These are phyloP conservation scores for Xyrauchen texanus DNA, from an alignment of 2,113 vertebrate genomes.

Conservation along the genomic window DNA sequence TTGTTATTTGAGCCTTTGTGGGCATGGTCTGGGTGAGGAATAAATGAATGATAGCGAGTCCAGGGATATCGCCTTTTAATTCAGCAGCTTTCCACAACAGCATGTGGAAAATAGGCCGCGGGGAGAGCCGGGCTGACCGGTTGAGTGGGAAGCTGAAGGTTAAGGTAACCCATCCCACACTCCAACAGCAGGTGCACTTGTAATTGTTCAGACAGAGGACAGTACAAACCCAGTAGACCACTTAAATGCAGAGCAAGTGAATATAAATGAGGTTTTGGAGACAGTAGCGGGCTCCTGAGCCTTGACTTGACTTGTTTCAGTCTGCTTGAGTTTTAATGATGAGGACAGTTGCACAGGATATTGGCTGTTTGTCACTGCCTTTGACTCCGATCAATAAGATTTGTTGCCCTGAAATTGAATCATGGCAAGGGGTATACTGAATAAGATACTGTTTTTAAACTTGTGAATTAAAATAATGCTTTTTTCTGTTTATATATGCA, in stretches of 20 bases:
- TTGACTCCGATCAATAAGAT: too few species aligned
- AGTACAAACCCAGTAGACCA: constrained; percentile 34
- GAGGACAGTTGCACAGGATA: constrained; percentile 27
- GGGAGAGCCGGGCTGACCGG: constrained; percentile 37
- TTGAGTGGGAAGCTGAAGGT: constrained; percentile 64
- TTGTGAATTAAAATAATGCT: too few species aligned
- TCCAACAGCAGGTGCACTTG: constrained; percentile 35
- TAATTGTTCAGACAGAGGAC: constrained; percentile 56
- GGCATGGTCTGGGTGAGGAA: constrained; percentile 61
- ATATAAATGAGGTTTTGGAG: constrained; percentile 55
- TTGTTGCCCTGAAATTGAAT: too few species aligned
- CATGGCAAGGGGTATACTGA: too few species aligned
- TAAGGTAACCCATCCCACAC: constrained; percentile 63
- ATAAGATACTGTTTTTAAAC: too few species aligned
- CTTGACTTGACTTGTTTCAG: constrained; percentile 18
- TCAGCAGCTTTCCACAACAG: constrained; percentile 58
- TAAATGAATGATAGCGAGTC: constrained; percentile 66
- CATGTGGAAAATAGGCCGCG: constrained; percentile 60
- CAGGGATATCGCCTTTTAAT: constrained; percentile 65
- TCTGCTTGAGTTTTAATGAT: constrained; percentile 12
- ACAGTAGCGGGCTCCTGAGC: neutral
- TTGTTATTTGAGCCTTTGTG: constrained; percentile 34
- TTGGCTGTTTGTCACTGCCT: constrained; percentile 3
- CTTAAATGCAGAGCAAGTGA: constrained; percentile 41
- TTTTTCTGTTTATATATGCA: too few species aligned